Evolutionary conservation across 2,113 vertebrate genomes (phyloP).

Genomic region (Genyomyrus donnyi): DNA sequence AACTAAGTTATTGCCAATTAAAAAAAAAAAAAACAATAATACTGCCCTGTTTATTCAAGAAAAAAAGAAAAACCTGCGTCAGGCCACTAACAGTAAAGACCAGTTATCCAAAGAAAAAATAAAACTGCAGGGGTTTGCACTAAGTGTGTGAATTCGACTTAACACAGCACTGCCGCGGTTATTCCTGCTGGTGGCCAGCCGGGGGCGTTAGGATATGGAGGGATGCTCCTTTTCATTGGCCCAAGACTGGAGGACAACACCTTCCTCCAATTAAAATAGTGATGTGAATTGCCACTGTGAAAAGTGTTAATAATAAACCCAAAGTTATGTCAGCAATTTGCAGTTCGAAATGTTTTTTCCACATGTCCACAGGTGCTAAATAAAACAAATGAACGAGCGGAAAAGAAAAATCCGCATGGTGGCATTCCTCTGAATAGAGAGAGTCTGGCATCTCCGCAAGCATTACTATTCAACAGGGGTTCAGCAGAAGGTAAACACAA

Average conservation of each 20-base stretch:
- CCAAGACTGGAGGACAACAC: background rate
- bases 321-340: background rate
- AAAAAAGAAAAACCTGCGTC: background rate
- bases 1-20: background rate
- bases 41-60: background rate
- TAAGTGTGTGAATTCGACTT: background rate
- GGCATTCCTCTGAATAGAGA: background rate
- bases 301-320: background rate
- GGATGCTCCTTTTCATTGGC: background rate
- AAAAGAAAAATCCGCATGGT: background rate
- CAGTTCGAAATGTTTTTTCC: background rate
- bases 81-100: background rate
- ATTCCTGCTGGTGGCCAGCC: background rate
- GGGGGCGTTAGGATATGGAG: background rate
- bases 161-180: background rate
- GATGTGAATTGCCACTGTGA: background rate
- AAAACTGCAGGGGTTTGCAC: background rate
- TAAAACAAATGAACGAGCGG: background rate
- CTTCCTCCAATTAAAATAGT: background rate
- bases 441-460: background rate
- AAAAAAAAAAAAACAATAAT: background rate
- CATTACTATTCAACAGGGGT: background rate
- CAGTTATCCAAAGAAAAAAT: background rate
- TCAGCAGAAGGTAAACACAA: background rate
- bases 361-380: background rate